These are phyloP conservation scores for Tribolium madens DNA, from an alignment of 1,140 invertebrate species.

Conservation along the genomic window DNA sequence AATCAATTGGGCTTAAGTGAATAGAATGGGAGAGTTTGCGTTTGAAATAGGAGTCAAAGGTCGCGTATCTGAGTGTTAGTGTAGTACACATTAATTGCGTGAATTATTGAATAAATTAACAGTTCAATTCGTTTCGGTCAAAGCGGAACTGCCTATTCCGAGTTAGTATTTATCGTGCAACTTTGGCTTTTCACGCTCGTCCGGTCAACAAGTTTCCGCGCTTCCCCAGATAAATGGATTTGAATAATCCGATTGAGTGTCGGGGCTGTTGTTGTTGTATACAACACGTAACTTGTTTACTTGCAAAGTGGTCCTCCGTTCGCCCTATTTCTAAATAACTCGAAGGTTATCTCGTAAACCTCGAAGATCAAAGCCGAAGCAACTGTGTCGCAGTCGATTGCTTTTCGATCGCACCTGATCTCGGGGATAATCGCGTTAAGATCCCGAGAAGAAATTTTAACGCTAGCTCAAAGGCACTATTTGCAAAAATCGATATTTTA, in stretches of 20 bases:
- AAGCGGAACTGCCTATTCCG: constrained; percentile 22
- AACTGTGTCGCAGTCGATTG: constrained; percentile 35
- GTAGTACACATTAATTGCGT: constrained; percentile 31
- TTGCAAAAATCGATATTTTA: too few species aligned
- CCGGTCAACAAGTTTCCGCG: constrained; percentile 44
- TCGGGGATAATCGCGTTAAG: constrained; percentile 32
- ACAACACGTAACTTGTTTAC: constrained; percentile 39
- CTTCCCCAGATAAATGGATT: constrained; percentile 42
- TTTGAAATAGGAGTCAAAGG: not conserved
- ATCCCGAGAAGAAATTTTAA: not conserved
- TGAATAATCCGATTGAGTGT: constrained; percentile 46
- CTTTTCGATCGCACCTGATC: constrained; percentile 38
- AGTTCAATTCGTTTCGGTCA: constrained; percentile 28
- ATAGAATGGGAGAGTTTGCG: constrained; percentile 11
- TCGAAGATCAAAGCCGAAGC: constrained; percentile 27
- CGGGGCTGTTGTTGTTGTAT: constrained; percentile 38
- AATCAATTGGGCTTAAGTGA: constrained; percentile 34
- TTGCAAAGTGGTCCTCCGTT: constrained; percentile 25
- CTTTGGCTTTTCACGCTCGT: constrained; percentile 42
- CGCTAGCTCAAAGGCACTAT: too few species aligned
- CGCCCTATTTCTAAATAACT: constrained; percentile 9
- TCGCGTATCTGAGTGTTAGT: constrained; percentile 10
- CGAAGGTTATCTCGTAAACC: constrained; percentile 18
- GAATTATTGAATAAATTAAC: constrained; percentile 32
- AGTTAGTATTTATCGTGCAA: constrained; percentile 41